Base-by-base conservation (phyloP, 2,888 invertebrate genomes). In the Dicyrtoma fusca region DNA sequence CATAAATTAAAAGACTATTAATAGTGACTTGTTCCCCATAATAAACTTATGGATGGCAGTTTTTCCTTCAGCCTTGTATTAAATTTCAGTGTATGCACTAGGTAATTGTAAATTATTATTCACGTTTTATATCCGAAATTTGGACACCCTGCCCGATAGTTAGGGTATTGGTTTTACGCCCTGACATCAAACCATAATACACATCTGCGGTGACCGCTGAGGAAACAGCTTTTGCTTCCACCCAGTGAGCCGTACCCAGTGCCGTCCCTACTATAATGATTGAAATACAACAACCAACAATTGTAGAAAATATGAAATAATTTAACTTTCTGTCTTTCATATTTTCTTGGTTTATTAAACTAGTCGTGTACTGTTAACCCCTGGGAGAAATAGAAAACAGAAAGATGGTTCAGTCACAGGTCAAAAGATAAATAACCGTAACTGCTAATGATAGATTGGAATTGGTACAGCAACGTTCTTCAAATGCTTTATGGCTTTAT, bases 241-340 rank as follows among this genome's bases (percentile, higher is more conserved):
- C 76, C 79, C 79, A 79, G 17, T 70, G 21, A 42, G 77, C 72
- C 11, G 77, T 77, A 0, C 76, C 77, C 1, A 79, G 4, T 14
- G 77, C 66, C 2, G 75, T 68, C 13, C 68, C 72, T 44, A 76
- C 70, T 34, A 75, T 72, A 6, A 75, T 63, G 3, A 77, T 53
- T 42, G 70, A 69, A 5, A 79, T 10, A 42, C 66, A 65, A 49
- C 77, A 76, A 26, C 66, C 72, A 11, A 45, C 72, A 19, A 78
- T 76, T 51, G 79, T 78, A 2, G 69, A 62, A 71, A 77, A 78
- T 55, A 79, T 75, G 23, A 79, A 72, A 64, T 53, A 19, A 45
- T 75, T 77, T 44, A 78, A 69, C 68, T 76, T 73, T 68, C 78
- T 73, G 21, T 77, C 79, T 17, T 77, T 75, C 79, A 79, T 79